These are phyloP conservation scores for Folsomia manolachei DNA, from an alignment of 2,888 invertebrate genomes.

Conservation along the genomic window DNA sequence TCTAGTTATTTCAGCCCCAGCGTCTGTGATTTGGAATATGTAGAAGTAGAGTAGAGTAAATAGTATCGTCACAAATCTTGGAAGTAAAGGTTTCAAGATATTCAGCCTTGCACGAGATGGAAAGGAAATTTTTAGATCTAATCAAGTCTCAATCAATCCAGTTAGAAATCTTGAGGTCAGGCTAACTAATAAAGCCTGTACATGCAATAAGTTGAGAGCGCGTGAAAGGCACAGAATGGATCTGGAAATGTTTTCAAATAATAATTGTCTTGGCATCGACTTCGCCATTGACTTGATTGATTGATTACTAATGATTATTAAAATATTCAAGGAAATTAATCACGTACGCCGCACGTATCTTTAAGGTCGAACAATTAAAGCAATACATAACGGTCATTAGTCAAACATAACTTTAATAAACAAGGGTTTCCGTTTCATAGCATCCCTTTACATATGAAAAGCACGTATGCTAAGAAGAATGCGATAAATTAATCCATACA, in stretches of 20 bases:
- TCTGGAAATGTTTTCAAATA: background rate
- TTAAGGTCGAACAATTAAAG: background rate
- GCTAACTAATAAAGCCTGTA: background rate
- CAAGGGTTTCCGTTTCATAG: no score
- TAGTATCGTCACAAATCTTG: no score
- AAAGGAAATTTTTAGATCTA: background rate
- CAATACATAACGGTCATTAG: background rate
- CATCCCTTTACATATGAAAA: no score
- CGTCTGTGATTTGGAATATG: no score
- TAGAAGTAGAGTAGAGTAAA: no score
- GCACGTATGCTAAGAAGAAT: no score
- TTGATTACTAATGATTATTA: constrained; percentile 1
- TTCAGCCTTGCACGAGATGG: background rate
- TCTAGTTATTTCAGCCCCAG: no score
- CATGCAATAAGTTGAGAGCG: background rate
- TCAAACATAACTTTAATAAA: background rate
- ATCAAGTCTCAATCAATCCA: background rate
- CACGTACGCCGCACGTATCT: background rate
- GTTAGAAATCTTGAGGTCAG: background rate
- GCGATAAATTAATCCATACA: no score
- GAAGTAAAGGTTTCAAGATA: constrained; percentile 1
- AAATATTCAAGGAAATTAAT: constrained; percentile 3
- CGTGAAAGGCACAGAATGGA: background rate
- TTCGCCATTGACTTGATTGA: constrained; percentile 1
- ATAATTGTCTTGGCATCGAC: no score